Percentiles rank a stretch among this genome's conserved stretches.
Evolutionary conservation across 2,797 vertebrate genomes (phyloP).

Genomic region (Pagetopsis macropterus): DNA sequence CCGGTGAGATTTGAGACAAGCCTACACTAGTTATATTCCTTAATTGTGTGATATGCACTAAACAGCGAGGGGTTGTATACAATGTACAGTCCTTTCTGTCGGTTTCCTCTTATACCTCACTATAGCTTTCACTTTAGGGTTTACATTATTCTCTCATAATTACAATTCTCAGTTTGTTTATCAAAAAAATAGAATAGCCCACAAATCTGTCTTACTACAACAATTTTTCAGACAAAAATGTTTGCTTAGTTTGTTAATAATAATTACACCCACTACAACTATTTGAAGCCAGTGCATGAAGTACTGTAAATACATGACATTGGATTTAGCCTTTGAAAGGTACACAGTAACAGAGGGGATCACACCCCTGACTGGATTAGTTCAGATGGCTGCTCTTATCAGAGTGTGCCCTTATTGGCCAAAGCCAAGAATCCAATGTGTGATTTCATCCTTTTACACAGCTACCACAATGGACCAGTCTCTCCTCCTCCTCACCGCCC

Average conservation of each 20-base stretch:
- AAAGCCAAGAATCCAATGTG: conserved; percentile 81
- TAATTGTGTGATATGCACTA: conserved; percentile 16
- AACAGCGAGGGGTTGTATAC: conserved; percentile 35
- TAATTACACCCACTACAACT: conserved; percentile 14
- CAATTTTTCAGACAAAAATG: conserved; percentile 30
- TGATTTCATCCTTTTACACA: conserved; percentile 89
- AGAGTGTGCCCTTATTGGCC: conserved; percentile 73
- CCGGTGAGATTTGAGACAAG: neutral
- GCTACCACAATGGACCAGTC: conserved; percentile 89
- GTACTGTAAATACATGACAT: conserved; percentile 18
- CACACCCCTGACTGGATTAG: conserved; percentile 19
- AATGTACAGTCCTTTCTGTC: conserved; percentile 31
- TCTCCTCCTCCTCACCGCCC: conserved; percentile 84
- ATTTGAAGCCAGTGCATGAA: conserved; percentile 66
- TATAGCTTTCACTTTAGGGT: conserved; percentile 22
- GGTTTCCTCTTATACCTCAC: conserved; percentile 39
- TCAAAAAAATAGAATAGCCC: conserved; percentile 23
- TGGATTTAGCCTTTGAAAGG: neutral
- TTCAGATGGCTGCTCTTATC: conserved; percentile 67
- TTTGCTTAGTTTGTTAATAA: conserved; percentile 16
- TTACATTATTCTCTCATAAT: conserved; percentile 26
- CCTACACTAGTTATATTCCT: conserved; percentile 7
- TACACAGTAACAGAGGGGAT: conserved; percentile 25
- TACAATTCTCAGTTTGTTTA: conserved; percentile 35
- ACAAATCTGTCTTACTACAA: conserved; percentile 29